Evolutionary conservation across 2,113 vertebrate species (phyloP), one percentile per base, ranked within the genome.

Genomic region (Paralichthys olivaceus): DNA sequence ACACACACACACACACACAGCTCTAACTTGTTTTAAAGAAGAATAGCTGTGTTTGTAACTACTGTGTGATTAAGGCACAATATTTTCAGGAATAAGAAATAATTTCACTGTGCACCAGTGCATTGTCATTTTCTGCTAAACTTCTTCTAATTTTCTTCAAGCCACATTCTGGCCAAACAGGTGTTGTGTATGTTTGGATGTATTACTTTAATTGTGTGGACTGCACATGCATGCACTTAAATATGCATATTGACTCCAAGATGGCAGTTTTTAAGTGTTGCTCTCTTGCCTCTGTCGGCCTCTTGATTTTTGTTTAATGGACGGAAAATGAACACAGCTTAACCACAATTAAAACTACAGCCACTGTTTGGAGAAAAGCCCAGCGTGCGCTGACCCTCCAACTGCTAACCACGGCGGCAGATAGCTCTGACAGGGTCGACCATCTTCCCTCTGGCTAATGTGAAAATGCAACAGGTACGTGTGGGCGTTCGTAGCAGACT

Each of bases 401-500:
- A 49, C 54, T 68, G 43, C 72, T 80, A 54, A 77, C 28, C 17
- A 2, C 0, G 32, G 49, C 64, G 55, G 66, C 75, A 53, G 47
- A 49, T 49, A 34, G 37, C 23, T 68, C 7, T 9, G 71, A 77
- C 61, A 43, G 69, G 72, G 69, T 82, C 72, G 61, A 75, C 26
- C 75, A 72, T 75, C 58, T 57, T 84, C 28, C 22, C 55, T 67
- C 4, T 5, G 63, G 32, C 60, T 71, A 56, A 59, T 45, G 49
- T 47, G 23, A 53, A 72, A 73, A 77, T 65, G 45, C 62, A 75
- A 74, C 82, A 76, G 58, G 78, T 76, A 72, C 14, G 23, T 40
- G 75, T 73, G 55, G 73, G 76, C 19, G 47, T 76, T 22, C 29
- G 28, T 29, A 4, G 57, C 54, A 72, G 55, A 37, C 79, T 74